Evolutionary conservation across 37 sponge, comb jelly and placozoan genomes (phyloP), one percentile per base, ranked within the genome.

Genomic region (Ephydatia muelleri): DNA sequence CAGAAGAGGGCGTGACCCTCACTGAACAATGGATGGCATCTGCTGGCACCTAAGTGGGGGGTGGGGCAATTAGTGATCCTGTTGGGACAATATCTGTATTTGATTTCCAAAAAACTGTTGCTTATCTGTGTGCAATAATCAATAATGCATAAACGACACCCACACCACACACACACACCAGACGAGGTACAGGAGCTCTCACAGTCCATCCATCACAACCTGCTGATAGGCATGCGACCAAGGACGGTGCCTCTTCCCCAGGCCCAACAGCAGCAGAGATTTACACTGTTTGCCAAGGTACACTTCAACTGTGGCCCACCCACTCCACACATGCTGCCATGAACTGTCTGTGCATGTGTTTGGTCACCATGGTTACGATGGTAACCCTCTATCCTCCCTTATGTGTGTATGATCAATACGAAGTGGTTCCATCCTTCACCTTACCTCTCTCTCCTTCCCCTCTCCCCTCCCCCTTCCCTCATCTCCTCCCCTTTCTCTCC

Each of bases 141-240:
- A 65, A 14, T 65, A 21, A 65, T 65, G 21, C 21, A 21, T 65
- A 65, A n/a, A n/a, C n/a, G n/a, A n/a, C n/a, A n/a, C n/a, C n/a
- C n/a, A n/a, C n/a, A n/a, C n/a, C n/a, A n/a, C 21, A 21, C 14
- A 36, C 35, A 12, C 35, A 14, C 74, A 73, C 27, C 47, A 38
- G 77, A 81, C 43, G 57, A 57, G 57, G 81, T 43, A 0, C 87
- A 86, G 73, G 35, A 71, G 67, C 40, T 87, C 14, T 72, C 66
- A 25, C 82, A 87, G 78, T 14, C 68, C 22, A 87, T 87, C 40
- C 88, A 87, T 19, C 88, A 68, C n/a, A 49, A 82, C 72, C 82
- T 90, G 30, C 64, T 85, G 31, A 69, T 85, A 57, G 90, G 90
- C 25, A 77, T 85, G 75, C 35, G 40, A 38, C 73, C 84, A 3